Evolutionary conservation across 2,797 vertebrate genomes (phyloP).

Genomic region (Sebastes matsubarae): DNA sequence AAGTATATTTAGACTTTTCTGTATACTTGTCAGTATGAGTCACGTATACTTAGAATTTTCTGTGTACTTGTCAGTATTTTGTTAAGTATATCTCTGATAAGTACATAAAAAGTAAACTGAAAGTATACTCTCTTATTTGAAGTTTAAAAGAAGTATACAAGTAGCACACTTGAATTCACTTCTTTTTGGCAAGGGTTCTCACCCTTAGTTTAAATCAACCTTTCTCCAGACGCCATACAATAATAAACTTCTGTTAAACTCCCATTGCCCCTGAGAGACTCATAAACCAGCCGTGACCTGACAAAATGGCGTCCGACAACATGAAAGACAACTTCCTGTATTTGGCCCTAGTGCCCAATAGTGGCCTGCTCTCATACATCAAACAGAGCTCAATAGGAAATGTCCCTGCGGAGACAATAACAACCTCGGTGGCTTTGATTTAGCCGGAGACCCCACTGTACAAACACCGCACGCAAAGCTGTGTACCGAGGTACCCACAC

Average conservation of each 20-base stretch:
- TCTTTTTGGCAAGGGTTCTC: neutral
- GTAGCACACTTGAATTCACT: too few relatives aligned
- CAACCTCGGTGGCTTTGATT: conserved; percentile 76
- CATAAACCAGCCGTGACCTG: conserved; percentile 75
- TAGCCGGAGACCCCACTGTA: conserved; percentile 59
- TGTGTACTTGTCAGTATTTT: too few relatives aligned
- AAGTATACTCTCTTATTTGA: too few relatives aligned
- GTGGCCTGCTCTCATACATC: conserved; percentile 68
- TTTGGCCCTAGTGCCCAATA: conserved; percentile 73
- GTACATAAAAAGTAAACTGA: too few relatives aligned
- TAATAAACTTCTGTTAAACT: conserved; percentile 9
- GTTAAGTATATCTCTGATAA: too few relatives aligned
- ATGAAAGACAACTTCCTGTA: conserved; percentile 79
- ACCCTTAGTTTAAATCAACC: neutral
- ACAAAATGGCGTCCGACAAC: conserved; percentile 70
- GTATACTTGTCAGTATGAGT: too few relatives aligned
- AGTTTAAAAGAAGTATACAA: too few relatives aligned
- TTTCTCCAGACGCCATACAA: neutral
- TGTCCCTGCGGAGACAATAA: conserved; percentile 78
- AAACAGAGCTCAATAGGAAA: conserved; percentile 80
- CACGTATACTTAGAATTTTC: too few relatives aligned
- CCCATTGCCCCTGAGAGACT: conserved; percentile 62
- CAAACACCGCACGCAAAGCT: conserved; percentile 75
- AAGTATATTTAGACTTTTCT: too few relatives aligned
- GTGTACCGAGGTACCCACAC: conserved; percentile 45